Evolutionary conservation across 1,140 invertebrate species (phyloP).

Genomic region (Bactericera cockerelli): DNA sequence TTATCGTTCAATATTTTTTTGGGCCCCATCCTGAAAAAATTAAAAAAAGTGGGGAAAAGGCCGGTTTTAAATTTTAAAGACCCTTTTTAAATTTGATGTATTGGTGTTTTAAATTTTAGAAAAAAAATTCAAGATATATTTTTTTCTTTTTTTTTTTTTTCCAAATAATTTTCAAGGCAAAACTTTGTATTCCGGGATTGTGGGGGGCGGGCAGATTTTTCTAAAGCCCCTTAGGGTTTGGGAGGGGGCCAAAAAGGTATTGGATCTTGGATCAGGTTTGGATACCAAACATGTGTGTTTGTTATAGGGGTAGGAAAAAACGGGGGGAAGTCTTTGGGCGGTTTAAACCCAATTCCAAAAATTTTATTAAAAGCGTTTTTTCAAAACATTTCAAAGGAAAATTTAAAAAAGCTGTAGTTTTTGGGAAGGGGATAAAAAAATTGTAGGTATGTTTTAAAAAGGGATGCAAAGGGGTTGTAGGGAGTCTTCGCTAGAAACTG

Average conservation of each 20-base stretch:
- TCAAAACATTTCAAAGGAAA: conserved; percentile 61
- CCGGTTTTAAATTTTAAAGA: no score
- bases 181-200: conserved; percentile 54
- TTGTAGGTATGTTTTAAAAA: conserved; percentile 54
- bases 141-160: no score
- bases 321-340: conserved; percentile 64
- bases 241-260: conserved; percentile 59
- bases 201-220: conserved; percentile 79
- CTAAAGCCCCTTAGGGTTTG: conserved; percentile 64
- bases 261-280: conserved; percentile 92
- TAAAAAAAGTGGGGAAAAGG: no score
- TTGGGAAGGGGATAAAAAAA: conserved; percentile 47
- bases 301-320: conserved; percentile 62
- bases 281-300: conserved; percentile 90
- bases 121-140: no score
- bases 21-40: no score
- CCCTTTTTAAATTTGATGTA: no score
- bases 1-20: no score
- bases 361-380: conserved; percentile 58
- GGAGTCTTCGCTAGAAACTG: no score
- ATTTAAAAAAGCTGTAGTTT: conserved; percentile 46
- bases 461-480: no score
- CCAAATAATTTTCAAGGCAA: no score
- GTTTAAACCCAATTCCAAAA: conserved; percentile 85
- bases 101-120: no score